Base-by-base conservation (phyloP, 2,113 vertebrate genomes). In the Apus apus region DNA sequence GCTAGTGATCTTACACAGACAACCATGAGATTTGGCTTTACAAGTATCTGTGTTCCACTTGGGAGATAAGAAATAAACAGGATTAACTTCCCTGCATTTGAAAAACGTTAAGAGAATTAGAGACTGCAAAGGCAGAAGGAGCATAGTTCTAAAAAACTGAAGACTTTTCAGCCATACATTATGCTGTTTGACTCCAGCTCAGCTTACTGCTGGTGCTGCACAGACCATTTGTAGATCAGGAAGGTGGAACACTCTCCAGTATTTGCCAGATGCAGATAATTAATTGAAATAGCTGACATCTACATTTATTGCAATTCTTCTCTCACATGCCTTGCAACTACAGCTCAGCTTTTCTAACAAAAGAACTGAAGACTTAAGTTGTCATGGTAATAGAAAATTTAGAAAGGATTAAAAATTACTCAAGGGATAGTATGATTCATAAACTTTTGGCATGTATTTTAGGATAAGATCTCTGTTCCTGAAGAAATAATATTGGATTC, bases 391-490 rank as follows among this genome's bases (percentile, higher is more conserved):
- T 13, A 94, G 48, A 90, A 67, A 93, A 86, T 64, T 95, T 87
- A 91, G 66, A 70, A 94, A 89, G 9, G 66, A 48, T 53, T 46
- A 91, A 88, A 65, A 92, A 74, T 65, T 87, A 15, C 53, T 61
- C 12, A 66, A 90, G 65, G n/a, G 26, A 5, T 22, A 67, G 67
- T 92, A 71, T 73, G 61, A 71, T 87, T 92, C 81, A 43, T 94
- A 96, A 97, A 92, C 45, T 87, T 94, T 89, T 90, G 72, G 68
- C 66, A 96, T 36, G 22, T 48, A 80, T 57, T 91, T 95, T 83
- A 96, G 23, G 6, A 8, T 4, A 43, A 93, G 68, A 65, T 80
- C 29, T 92, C 85, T 71, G 54, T 82, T 77, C 72, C 89, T 85
- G 27, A 58, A 93, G 89, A 96, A 94, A 84, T 82, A 57, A 43